A percentile compares a stretch with the other conserved stretches of the same genome.
These are phyloP conservation scores for Cremastinae sp. DNA, from an alignment of 2,888 invertebrate species.

Conservation along the genomic window DNA sequence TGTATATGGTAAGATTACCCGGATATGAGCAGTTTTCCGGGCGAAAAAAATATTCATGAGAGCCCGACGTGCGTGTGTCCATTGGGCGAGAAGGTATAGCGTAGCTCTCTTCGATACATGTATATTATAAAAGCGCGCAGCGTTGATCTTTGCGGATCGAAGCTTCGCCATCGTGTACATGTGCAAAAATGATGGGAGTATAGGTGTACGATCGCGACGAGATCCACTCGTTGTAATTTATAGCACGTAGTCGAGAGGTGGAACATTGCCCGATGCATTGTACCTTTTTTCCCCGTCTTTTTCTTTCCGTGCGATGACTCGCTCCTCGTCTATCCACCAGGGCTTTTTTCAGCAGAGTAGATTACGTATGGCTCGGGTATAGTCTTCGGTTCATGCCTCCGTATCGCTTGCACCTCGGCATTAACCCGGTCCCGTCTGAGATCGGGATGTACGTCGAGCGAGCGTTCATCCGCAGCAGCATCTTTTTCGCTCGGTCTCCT, in stretches of 20 bases:
- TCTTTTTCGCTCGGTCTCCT: conserved; percentile 11
- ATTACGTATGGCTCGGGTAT: conserved; percentile 45
- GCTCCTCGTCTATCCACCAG: too few species aligned
- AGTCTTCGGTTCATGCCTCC: conserved; percentile 14
- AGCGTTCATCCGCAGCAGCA: background rate
- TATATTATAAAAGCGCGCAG: background rate
- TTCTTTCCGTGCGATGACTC: background rate
- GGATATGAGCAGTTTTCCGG: background rate
- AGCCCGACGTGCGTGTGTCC: conserved; percentile 1
- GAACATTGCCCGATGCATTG: conserved; percentile 27
- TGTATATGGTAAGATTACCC: conserved; percentile 4
- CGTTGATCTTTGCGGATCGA: too few species aligned
- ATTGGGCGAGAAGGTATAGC: background rate
- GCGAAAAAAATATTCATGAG: conserved; percentile 10
- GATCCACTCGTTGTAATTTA: conserved; percentile 62
- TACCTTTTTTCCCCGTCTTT: conserved; percentile 14
- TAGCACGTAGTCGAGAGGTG: conserved; percentile 55
- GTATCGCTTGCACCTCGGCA: conserved; percentile 15
- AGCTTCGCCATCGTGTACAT: background rate
- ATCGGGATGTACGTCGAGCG: background rate
- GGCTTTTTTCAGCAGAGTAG: conserved; percentile 9
- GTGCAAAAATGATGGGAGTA: background rate
- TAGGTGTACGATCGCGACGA: conserved; percentile 35
- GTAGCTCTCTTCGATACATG: background rate
- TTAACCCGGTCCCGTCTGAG: background rate